These are phyloP conservation scores for Crepidodera aurea DNA, from an alignment of 2,888 invertebrate genomes.

Conservation along the genomic window DNA sequence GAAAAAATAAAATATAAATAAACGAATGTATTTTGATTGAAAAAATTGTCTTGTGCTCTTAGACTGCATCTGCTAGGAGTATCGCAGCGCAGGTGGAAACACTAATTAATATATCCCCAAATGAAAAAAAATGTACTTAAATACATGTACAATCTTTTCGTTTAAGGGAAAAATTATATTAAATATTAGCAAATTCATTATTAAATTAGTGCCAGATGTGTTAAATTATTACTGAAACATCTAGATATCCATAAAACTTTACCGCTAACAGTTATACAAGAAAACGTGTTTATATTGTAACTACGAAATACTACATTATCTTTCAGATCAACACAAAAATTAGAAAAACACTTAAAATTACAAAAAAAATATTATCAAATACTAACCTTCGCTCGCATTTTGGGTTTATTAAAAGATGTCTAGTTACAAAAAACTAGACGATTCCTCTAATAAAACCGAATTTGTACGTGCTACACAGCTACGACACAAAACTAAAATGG, in stretches of 20 bases:
- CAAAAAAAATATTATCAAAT: slow-evolving; percentile 42
- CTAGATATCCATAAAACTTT: too few relatives aligned
- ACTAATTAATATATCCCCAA: slow-evolving; percentile 37
- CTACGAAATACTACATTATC: too few relatives aligned
- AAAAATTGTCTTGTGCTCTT: slow-evolving; percentile 37
- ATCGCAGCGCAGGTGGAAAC: slow-evolving; percentile 39
- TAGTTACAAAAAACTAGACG: slow-evolving; percentile 49
- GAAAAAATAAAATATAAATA: neutral
- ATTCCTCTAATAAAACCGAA: slow-evolving; percentile 48
- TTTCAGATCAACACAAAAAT: too few relatives aligned
- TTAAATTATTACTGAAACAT: too few relatives aligned
- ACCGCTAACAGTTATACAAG: neutral
- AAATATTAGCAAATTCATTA: neutral
- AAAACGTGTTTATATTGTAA: neutral
- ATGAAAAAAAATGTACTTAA: slow-evolving; percentile 26
- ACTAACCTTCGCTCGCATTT: slow-evolving; percentile 66
- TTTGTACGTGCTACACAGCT: slow-evolving; percentile 34
- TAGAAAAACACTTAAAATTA: slow-evolving; percentile 10
- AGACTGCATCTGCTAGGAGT: slow-evolving; percentile 38
- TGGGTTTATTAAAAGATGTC: slow-evolving; percentile 47
- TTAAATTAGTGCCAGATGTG: too few relatives aligned
- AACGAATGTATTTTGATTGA: neutral
- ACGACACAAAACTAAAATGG: slow-evolving; percentile 37
- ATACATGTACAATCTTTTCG: slow-evolving; percentile 25
- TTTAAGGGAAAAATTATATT: slow-evolving; percentile 28